Evolutionary conservation across 1,140 invertebrate genomes (phyloP), one percentile per base, ranked within the genome.

Genomic region (Agraylea sexmaculata): DNA sequence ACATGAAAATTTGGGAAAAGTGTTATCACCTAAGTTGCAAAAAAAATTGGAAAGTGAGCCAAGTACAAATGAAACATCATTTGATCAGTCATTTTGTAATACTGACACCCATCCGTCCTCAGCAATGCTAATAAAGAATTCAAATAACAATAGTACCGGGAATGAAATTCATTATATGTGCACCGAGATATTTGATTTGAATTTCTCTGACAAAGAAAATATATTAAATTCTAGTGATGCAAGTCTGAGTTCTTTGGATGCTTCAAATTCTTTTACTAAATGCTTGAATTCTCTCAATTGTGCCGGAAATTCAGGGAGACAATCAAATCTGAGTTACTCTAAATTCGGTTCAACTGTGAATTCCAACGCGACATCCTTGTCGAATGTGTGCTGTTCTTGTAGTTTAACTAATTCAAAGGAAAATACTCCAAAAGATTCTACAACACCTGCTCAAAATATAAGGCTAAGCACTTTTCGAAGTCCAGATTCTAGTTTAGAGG

Each of bases 241-340:
- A 1, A 50, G 47, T 21, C 17, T 46, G 12, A 44, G 42, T 29
- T 50, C 47, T 1, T 40, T 34, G 0, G 47, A 46, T 13, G 7
- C 40, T 0, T 30, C 43, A 3, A 52, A 28, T 46, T 55, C 60
- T 3, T 50, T 66, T 18, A 50, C 55, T 3, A 70, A 70, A 49
- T 74, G 71, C 54, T 60, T 74, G 19, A 68, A 69, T 42, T 68
- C 64, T 7, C 53, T 72, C 23, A 69, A 69, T 37, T 71, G 70
- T 60, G 56, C 61, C 29, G 61, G 62, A 27, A 45, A 59, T 27
- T 56, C 52, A 1, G 56, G 51, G 19, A 57, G 57, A 30, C 59
- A 52, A 1, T 50, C 58, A 27, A 63, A 58, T 40, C 47, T 63
- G 32, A 59, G 59, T 13, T 67, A 67, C 37, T 60, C 60, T 2